Evolutionary conservation across 2,888 invertebrate genomes (phyloP).

Genomic region (Lysandra bellargus): DNA sequence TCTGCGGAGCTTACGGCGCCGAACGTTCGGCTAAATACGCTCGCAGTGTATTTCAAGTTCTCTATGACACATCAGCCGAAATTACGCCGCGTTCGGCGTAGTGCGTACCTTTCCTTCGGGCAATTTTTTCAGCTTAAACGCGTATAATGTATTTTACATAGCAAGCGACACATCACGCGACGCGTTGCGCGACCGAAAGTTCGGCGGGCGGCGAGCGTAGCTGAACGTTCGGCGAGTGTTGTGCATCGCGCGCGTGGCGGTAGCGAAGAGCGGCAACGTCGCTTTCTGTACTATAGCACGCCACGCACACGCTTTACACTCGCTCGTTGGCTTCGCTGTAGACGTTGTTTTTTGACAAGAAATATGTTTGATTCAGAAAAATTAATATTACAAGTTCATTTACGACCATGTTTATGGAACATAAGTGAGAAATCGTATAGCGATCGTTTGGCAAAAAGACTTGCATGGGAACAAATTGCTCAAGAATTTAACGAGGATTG

Average conservation of each 20-base stretch:
- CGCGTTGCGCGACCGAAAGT: constrained; percentile 23
- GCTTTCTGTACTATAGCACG: constrained; percentile 8
- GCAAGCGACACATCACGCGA: constrained; percentile 30
- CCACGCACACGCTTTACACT: constrained; percentile 8
- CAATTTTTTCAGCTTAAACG: constrained; percentile 15
- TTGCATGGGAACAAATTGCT: constrained; percentile 1
- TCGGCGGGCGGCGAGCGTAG: not conserved
- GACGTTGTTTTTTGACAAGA: constrained; percentile 8
- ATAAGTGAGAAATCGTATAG: constrained; percentile 1
- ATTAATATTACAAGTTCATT: not conserved
- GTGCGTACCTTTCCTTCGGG: constrained; percentile 24
- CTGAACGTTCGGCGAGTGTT: constrained; percentile 24
- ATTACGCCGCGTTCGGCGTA: constrained; percentile 21
- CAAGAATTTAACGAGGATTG: constrained; percentile 3
- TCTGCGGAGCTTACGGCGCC: constrained; percentile 28
- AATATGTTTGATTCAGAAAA: constrained; percentile 12
- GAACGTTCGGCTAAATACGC: constrained; percentile 30
- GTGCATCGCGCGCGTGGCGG: constrained; percentile 10
- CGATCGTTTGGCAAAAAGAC: not conserved
- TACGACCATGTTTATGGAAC: constrained; percentile 3
- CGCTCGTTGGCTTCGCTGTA: constrained; percentile 8
- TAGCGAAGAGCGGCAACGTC: constrained; percentile 8
- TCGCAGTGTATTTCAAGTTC: constrained; percentile 24
- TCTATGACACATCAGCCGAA: not conserved
- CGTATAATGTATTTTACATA: constrained; percentile 28